A percentile compares a stretch with the other conserved stretches of the same genome.
Conservation (phyloP, 2,113 vertebrate genomes). For the Setophaga coronata region DNA sequence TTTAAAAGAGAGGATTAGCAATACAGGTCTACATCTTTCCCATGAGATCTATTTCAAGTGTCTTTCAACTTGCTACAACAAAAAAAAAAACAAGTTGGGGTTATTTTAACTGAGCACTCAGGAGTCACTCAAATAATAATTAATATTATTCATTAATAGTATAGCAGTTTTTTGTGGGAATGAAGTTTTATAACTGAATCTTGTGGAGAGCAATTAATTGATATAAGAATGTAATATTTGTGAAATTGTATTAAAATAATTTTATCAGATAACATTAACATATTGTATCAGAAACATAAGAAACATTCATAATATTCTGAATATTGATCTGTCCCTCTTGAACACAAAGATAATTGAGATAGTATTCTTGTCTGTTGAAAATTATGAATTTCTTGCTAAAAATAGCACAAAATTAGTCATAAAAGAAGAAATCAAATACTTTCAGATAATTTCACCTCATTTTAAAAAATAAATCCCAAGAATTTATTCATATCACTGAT, state of each 20-base stretch:
- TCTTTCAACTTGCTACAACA: background rate
- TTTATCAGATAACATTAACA: background rate
- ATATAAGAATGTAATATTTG: background rate
- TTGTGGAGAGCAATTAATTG: background rate
- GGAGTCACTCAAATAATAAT: background rate
- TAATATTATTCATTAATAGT: background rate
- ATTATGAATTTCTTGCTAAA: background rate
- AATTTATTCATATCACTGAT: background rate
- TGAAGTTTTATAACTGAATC: background rate
- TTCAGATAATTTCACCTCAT: background rate
- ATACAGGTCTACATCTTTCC: background rate
- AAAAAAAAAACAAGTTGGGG: rapidly evolving
- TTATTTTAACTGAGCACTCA: background rate
- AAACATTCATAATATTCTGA: background rate
- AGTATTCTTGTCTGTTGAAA: background rate
- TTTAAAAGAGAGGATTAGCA: background rate
- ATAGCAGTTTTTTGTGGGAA: background rate
- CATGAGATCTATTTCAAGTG: background rate
- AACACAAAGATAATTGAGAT: background rate
- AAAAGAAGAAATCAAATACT: background rate
- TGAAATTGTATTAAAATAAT: background rate
- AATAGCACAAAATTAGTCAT: background rate
- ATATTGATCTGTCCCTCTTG: background rate
- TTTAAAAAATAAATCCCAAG: background rate
- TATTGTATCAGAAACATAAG: background rate